A percentile compares a stretch with the other conserved stretches of the same genome.
These are phyloP conservation scores for Alligator mississippiensis DNA, from an alignment of 2,113 vertebrate genomes.

Conservation along the genomic window DNA sequence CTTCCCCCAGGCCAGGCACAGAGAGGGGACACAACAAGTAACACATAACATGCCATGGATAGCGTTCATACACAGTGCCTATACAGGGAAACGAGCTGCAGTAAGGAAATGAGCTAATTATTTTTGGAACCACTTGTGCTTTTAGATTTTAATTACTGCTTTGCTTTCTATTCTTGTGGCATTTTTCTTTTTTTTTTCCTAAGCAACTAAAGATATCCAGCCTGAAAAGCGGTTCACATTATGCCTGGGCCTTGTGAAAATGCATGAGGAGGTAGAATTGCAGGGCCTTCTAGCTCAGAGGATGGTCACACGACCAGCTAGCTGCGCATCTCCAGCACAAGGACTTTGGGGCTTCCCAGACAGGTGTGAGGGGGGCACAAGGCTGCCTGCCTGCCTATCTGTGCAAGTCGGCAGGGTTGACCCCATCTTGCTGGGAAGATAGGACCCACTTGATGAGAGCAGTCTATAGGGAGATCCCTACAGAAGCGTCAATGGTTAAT, in stretches of 20 bases:
- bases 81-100: neutral
- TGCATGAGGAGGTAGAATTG: neutral
- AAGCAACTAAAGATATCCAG: neutral
- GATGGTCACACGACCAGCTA: neutral
- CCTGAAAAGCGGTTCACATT: neutral
- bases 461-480: neutral
- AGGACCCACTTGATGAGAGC: neutral
- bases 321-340: neutral
- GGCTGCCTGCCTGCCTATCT: neutral
- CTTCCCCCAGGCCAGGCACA: neutral
- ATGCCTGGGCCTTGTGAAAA: neutral
- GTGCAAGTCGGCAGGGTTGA: neutral
- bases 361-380: neutral
- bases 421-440: neutral
- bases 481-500: neutral
- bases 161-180: neutral
- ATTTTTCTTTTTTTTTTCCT: neutral
- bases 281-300: neutral
- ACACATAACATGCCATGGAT: neutral
- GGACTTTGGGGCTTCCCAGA: neutral
- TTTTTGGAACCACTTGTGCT: neutral
- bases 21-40: neutral
- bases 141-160: neutral
- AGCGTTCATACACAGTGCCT: no score
- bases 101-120: no score